Evolutionary conservation across 2,797 vertebrate genomes (phyloP), one percentile per base, ranked within the genome.

Genomic region (Philypnodon macrostomus): DNA sequence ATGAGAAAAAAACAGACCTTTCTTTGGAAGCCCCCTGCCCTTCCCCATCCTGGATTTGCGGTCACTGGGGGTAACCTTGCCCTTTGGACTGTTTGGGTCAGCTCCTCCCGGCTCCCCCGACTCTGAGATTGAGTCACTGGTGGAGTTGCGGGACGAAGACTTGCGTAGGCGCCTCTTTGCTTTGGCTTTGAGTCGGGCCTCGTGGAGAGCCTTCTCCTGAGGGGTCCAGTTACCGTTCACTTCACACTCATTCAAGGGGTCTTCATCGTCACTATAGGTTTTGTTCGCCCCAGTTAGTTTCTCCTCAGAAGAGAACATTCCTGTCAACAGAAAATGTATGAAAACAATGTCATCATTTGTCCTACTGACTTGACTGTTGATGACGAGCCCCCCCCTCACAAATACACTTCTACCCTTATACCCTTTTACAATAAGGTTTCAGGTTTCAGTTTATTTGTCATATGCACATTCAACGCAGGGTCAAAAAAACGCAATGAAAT

Each of bases 11-110:
- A 24, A 38, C 16, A 5, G 35, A 94, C 93, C 93, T 90, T 94
- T 94, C 58, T 94, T 94, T 29, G 93, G 93, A 39, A 95, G 85
- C 7, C 93, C 93, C 4, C 92, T 73, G 29, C 93, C 93, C 72
- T 93, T 94, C 42, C 92, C 93, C 2, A 84, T 84, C 50, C 93
- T 87, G 29, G 93, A 94, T 61, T 89, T 89, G 65, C 92, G 87
- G 85, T 93, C 92, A 0, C 85, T 88, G 59, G 62, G 65, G 45
- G 73, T 70, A 18, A 67, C 57, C 57, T 90, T 90, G 47, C 87
- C 88, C 72, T 90, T 91, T 4, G 90, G 90, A 59, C 90, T 91
- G 76, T 86, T 15, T 1, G 91, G 91, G 55, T 92, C 91, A 0
- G 66, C 19, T 7, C 72, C 69, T 0, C 60, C 58, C 1, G 72